Evolutionary conservation across 37 sponge, comb jelly and placozoan species (phyloP), one percentile per base, ranked within the genome.

Genomic region (Aplysina aerophoba): DNA sequence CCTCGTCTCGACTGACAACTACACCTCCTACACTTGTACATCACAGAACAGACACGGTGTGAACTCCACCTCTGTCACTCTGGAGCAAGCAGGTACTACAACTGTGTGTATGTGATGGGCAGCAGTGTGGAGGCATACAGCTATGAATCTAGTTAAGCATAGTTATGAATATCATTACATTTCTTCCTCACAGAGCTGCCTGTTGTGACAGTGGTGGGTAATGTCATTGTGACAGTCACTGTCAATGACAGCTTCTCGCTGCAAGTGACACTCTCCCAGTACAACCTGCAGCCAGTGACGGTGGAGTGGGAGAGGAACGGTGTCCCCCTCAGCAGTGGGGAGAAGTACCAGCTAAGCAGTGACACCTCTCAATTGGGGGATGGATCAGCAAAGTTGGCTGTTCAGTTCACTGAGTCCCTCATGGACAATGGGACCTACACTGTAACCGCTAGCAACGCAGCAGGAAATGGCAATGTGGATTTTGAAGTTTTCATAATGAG

Each of bases 371-470:
- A 44, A 50, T 30, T 33, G 22, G 61, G 41, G 11, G 59, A 21
- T 40, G 78, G 78, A 22, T 40, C 82, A 17, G 35, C 82, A 24
- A 69, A 59, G 55, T 60, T 87, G 34, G 37, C 73, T 37, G 50
- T 25, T 25, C n/a, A 0, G 12, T 33, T 55, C 35, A 69, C 81
- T 20, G 4, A 17, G 24, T 35, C 72, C 20, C 59, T 80, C 15
- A 28, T 53, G 25, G 69, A 87, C 39, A 44, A 54, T 72, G 87
- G 81, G 19, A 81, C 62, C 12, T 87, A 87, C 57, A 55, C 39
- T 24, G 81, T 74, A 16, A 77, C 79, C 25, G 84, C 50, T 15
- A 55, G 22, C 56, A 88, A 83, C 33, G 54, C 77, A 24, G 84
- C 84, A 50, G 84, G 78, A 55, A 19, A 38, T 59, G 56, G 44